A percentile compares a stretch with the other conserved stretches of the same genome.
Evolutionary conservation across 2,113 vertebrate genomes (phyloP).

Genomic region (Charadrius vociferus): DNA sequence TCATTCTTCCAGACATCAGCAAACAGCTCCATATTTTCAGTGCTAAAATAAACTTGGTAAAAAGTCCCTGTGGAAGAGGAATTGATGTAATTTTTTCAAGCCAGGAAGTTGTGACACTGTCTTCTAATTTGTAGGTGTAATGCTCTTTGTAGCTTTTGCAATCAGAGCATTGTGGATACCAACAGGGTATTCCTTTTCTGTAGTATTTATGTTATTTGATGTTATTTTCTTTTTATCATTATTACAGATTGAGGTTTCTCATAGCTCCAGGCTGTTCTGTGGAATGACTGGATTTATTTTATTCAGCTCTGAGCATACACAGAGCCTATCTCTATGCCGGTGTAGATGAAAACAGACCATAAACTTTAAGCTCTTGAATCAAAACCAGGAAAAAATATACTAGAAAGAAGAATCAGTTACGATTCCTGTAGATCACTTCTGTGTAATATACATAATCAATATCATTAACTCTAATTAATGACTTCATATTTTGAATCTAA

Average conservation of each 20-base stretch:
- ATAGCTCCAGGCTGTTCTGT: not conserved
- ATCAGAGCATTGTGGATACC: not conserved
- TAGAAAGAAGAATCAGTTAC: not conserved
- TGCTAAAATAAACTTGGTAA: not conserved
- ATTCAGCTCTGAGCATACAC: not conserved
- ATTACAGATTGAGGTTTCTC: not conserved
- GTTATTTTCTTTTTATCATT: not conserved
- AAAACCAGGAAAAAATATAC: not conserved
- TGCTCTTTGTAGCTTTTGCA: not conserved
- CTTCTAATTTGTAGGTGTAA: not conserved
- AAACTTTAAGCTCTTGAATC: not conserved
- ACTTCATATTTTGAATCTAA: not conserved
- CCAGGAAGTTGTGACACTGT: not conserved
- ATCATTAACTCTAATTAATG: not conserved
- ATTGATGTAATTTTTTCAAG: not conserved
- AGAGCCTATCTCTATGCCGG: not conserved
- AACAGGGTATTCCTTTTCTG: not conserved
- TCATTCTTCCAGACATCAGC: not conserved
- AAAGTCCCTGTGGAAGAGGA: not conserved
- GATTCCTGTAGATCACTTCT: not conserved
- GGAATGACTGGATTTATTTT: slow-evolving; percentile 14
- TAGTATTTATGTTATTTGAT: not conserved
- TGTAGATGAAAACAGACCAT: not conserved
- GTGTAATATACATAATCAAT: not conserved
- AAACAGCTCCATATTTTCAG: not conserved